phyloP scores from a whole-genome alignment of 1,140 invertebrate species.

The Pseudomyrmex concolor region DNA sequence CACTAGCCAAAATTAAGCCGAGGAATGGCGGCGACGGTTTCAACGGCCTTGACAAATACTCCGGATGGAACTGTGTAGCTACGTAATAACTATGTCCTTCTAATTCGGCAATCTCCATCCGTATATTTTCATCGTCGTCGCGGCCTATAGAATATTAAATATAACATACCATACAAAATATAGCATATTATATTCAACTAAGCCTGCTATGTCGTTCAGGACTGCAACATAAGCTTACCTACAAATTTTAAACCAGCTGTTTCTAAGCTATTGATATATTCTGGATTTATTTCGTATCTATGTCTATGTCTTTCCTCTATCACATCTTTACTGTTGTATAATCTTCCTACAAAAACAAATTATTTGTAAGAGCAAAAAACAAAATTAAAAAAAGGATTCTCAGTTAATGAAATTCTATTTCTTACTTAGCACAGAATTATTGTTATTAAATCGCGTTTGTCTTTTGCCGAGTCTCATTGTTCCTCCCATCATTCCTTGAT shows the following conservation, averaged over 20 bases:
- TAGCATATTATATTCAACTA: not conserved
- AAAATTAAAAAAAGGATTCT: not conserved
- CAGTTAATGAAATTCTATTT: conserved; percentile 8
- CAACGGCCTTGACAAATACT: conserved; percentile 97
- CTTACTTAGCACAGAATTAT: conserved; percentile 89
- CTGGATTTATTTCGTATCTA: conserved; percentile 97
- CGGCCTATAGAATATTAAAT: conserved; percentile 83
- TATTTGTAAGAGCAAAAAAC: not conserved
- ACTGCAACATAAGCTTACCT: conserved; percentile 85
- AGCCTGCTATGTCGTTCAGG: not conserved
- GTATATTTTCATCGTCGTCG: conserved; percentile 88
- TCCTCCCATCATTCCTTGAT: conserved; percentile 96
- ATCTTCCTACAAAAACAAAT: conserved; percentile 86
- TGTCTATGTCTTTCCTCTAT: conserved; percentile 99
- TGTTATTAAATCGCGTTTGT: conserved; percentile 91
- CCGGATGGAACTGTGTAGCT: conserved; percentile 98
- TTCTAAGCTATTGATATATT: conserved; percentile 92
- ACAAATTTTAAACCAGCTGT: conserved; percentile 95
- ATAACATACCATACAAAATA: not conserved
- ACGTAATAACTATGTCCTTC: conserved; percentile 96
- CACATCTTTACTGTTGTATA: conserved; percentile 93
- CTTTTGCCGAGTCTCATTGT: conserved; percentile 99
- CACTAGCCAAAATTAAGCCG: conserved; percentile 95
- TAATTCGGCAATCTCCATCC: conserved; percentile 95
- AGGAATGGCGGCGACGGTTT: conserved; percentile 98